Conservation (phyloP, 2,888 invertebrate genomes). For the Protophormia terraenovae region DNA sequence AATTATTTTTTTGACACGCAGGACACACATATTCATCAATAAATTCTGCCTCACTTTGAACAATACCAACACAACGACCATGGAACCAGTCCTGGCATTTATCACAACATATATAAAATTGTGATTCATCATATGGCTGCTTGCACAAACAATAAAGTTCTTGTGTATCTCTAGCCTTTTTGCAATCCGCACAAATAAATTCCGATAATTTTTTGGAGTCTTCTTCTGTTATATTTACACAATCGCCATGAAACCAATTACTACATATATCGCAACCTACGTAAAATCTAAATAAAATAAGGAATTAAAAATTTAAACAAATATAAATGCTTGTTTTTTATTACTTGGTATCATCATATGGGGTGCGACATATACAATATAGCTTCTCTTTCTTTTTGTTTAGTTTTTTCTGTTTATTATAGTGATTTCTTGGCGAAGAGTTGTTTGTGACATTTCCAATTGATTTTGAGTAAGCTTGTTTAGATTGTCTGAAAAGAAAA, state of each 20-base stretch:
- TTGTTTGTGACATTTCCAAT: constrained; percentile 45
- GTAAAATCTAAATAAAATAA: constrained; percentile 88
- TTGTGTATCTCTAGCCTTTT: constrained; percentile 92
- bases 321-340: constrained; percentile 72
- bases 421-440: constrained; percentile 70
- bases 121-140: constrained; percentile 98
- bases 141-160: constrained; percentile 97
- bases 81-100: constrained; percentile 99
- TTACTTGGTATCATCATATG: constrained; percentile 96
- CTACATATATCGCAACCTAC: constrained; percentile 98
- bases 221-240: constrained; percentile 96
- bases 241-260: constrained; percentile 99
- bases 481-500: constrained; percentile 58
- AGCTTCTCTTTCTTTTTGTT: constrained; percentile 88
- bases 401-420: constrained; percentile 63
- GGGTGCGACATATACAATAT: constrained; percentile 95
- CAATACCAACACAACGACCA: constrained; percentile 96
- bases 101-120: constrained; percentile 99
- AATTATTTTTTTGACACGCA: constrained; percentile 94
- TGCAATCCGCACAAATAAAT: constrained; percentile 93
- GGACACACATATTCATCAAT: constrained; percentile 99
- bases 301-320: not conserved
- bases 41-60: constrained; percentile 95
- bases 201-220: constrained; percentile 94
- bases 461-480: constrained; percentile 54